Base-by-base conservation (phyloP, 2,888 invertebrate species). In the Axea sp. region DNA sequence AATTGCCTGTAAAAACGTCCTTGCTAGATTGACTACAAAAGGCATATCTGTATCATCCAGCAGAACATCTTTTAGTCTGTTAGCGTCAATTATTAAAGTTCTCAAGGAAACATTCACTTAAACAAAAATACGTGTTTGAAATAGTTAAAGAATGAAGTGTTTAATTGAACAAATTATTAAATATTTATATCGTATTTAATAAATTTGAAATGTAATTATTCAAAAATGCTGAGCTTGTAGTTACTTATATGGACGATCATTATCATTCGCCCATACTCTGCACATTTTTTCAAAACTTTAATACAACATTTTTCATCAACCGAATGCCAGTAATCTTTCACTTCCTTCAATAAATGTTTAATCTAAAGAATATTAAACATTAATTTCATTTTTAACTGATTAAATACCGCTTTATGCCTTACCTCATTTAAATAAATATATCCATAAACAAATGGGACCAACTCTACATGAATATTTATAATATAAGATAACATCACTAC, bases 371-470 rank as follows among this genome's bases (percentile, higher is more conserved):
- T n/a, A n/a, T n/a, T n/a, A n/a, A n/a, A n/a, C n/a, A n/a, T n/a
- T n/a, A n/a, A n/a, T n/a, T n/a, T n/a, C n/a, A n/a, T n/a, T n/a
- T n/a, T n/a, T n/a, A n/a, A n/a, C n/a, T n/a, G n/a, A n/a, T n/a
- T n/a, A n/a, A n/a, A n/a, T n/a, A n/a, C n/a, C n/a, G n/a, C n/a
- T n/a, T n/a, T n/a, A n/a, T n/a, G n/a, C n/a, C n/a, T 64, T 43
- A 64, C 64, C 64, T 64, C 64, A 0, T 11, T 64, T 12, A 33
- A 28, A 43, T 64, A 65, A 45, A 65, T 28, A 7, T 45, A 65
- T 1, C 45, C 65, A 39, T 65, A 65, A 12, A 65, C 0, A 11
- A 65, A 65, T 37, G 64, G 64, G 12, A 65, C 30, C 7, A 65
- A 22, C 35, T 65, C 64, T 6, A 22, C 45, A 33, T 65, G 64